phyloP scores from a whole-genome alignment of 2,113 vertebrate genomes.

The Phyllopteryx taeniolatus region DNA sequence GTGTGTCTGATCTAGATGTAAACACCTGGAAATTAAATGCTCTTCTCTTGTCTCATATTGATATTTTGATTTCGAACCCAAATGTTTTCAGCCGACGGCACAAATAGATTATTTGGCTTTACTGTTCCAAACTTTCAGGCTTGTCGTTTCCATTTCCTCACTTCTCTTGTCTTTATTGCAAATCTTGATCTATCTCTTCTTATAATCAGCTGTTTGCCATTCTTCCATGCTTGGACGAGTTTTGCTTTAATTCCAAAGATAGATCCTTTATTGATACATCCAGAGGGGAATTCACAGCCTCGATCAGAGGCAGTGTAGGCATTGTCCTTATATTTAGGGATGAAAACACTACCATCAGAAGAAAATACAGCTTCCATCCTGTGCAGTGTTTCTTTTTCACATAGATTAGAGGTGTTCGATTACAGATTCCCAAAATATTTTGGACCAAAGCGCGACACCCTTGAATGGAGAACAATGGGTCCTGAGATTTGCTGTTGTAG shows the following conservation, averaged over 20 bases:
- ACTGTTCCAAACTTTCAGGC: background rate
- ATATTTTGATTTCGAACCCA: no score
- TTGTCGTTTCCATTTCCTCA: constrained; percentile 18
- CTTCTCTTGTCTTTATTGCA: constrained; percentile 5
- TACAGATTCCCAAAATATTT: constrained; percentile 55
- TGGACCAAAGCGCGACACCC: background rate
- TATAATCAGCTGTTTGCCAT: constrained; percentile 31
- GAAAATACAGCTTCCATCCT: constrained; percentile 6
- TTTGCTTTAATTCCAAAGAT: background rate
- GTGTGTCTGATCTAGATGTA: no score
- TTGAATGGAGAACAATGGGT: background rate
- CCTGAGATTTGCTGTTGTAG: background rate
- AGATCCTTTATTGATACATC: background rate
- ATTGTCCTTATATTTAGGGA: constrained; percentile 11
- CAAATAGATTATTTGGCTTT: no score
- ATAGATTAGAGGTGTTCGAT: constrained; percentile 27
- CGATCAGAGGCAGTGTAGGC: constrained; percentile 5
- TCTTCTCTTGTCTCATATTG: no score
- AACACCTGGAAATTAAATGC: no score
- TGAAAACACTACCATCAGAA: background rate
- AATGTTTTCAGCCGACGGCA: no score
- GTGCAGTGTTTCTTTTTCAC: constrained; percentile 16
- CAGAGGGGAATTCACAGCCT: background rate
- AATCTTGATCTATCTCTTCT: background rate
- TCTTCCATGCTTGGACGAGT: constrained; percentile 15